Evolutionary conservation across 2,888 invertebrate genomes (phyloP).

Genomic region (Synergus japonicus): DNA sequence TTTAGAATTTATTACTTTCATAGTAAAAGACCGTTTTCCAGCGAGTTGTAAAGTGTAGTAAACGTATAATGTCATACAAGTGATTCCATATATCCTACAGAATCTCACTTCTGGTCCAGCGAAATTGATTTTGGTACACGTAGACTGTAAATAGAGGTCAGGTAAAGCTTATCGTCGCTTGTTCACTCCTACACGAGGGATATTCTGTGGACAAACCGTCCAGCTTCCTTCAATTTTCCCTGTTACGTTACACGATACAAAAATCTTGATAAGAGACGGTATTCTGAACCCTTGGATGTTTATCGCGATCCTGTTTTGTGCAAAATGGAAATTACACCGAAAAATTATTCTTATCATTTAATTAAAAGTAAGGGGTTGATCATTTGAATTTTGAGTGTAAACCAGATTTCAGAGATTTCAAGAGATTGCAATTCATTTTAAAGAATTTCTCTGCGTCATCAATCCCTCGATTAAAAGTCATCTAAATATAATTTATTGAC

Average conservation of each 20-base stretch:
- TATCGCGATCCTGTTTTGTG: neutral
- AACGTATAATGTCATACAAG: slow-evolving; percentile 14
- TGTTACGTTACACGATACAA: neutral
- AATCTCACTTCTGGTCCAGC: slow-evolving; percentile 19
- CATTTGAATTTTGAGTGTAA: too few relatives aligned
- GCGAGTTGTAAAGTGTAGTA: slow-evolving; percentile 15
- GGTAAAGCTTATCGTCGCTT: slow-evolving; percentile 30
- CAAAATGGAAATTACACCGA: neutral
- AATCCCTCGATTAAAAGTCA: too few relatives aligned
- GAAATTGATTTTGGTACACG: slow-evolving; percentile 20
- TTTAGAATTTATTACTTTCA: slow-evolving; percentile 22
- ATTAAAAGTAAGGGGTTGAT: neutral
- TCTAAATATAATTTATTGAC: too few relatives aligned
- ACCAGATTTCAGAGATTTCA: too few relatives aligned
- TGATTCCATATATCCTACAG: neutral
- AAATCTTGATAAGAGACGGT: slow-evolving; percentile 9
- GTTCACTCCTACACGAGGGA: neutral
- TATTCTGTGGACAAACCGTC: slow-evolving; percentile 11
- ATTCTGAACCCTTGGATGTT: neutral
- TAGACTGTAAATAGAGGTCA: slow-evolving; percentile 5
- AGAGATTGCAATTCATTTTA: too few relatives aligned
- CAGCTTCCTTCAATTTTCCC: slow-evolving; percentile 8
- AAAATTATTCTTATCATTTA: neutral
- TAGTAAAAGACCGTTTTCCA: neutral
- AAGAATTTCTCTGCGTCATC: too few relatives aligned